Base-by-base conservation (phyloP, 2,888 invertebrate genomes). In the Chalcosyrphus nemorum region DNA sequence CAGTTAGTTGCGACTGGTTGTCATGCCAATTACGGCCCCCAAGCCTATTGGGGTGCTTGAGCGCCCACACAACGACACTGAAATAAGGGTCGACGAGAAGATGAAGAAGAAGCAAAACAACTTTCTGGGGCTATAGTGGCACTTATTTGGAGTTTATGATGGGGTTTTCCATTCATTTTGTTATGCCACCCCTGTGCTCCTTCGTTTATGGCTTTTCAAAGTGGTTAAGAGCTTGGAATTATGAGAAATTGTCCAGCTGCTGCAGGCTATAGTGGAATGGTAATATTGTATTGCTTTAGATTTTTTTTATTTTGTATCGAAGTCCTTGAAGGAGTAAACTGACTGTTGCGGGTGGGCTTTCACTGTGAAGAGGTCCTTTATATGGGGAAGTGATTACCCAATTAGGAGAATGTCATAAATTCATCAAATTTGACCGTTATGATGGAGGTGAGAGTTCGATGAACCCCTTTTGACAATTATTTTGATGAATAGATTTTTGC, bases 391-490 rank as follows among this genome's bases (percentile, higher is more conserved):
- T 71, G 82, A 82, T 82, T 82, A 72, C 56, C 72, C 77, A 77
- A 82, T 77, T 82, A 82, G 72, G 66, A 82, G 72, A 59, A 66
- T 71, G 71, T 77, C 80, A 66, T 80, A 52, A 59, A 72, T 80
- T 80, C 71, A 57, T 78, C 59, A 71, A 71, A 71, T 56, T 57
- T 38, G 56, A 54, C 15, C 13, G 41, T 59, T 57, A 17, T 54
- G 19, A 61, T 13, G 4, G 47, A 47, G 43, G 21, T 13, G 17
- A 19, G 17, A 41, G 11, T 68, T 43, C 38, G 2, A 38, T 7
- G 24, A 27, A 57, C 29, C 29, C n/a, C 56, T 52, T 75, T 65
- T 61, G 57, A 43, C 47, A 78, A 57, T 71, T 17, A 71, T 75
- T 75, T 70, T 45, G 13, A 59, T 76, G 38, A 71, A 78, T 47